Conservation (phyloP, 2,797 vertebrate species). For the Siniperca obscura region DNA sequence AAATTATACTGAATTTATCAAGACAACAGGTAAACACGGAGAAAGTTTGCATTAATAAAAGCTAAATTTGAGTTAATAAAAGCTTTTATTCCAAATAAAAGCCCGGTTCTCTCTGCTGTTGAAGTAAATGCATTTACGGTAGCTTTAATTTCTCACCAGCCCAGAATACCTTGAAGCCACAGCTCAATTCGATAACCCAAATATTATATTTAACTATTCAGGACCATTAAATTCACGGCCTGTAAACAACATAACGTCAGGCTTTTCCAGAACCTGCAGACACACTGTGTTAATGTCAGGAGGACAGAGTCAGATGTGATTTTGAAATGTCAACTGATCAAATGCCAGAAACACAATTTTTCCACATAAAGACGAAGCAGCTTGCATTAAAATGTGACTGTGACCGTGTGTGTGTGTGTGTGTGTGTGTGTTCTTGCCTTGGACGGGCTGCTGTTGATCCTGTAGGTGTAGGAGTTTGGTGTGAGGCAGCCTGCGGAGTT, state of each 20-base stretch:
- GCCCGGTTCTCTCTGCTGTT: too few species aligned
- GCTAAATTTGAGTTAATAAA: neutral
- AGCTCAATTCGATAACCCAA: too few species aligned
- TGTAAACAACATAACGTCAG: too few species aligned
- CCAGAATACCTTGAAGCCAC: too few species aligned
- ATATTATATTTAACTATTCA: too few species aligned
- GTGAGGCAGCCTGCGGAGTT: conserved; percentile 84
- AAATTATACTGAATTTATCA: neutral
- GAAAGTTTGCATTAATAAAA: neutral
- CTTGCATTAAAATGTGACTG: neutral
- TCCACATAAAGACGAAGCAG: neutral
- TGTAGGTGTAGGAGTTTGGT: conserved; percentile 89
- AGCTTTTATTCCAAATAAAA: too few species aligned
- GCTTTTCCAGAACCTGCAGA: neutral
- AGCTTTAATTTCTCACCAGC: too few species aligned
- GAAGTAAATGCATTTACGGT: too few species aligned
- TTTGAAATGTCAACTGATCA: neutral
- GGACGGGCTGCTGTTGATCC: conserved; percentile 93
- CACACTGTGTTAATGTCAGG: neutral
- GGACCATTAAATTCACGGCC: too few species aligned
- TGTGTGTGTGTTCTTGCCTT: conserved; percentile 83
- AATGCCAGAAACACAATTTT: too few species aligned
- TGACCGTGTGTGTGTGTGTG: neutral
- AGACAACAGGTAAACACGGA: neutral
- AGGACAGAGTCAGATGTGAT: neutral